Conservation (phyloP, 2,113 vertebrate genomes). For the Nansenia antarctica region DNA sequence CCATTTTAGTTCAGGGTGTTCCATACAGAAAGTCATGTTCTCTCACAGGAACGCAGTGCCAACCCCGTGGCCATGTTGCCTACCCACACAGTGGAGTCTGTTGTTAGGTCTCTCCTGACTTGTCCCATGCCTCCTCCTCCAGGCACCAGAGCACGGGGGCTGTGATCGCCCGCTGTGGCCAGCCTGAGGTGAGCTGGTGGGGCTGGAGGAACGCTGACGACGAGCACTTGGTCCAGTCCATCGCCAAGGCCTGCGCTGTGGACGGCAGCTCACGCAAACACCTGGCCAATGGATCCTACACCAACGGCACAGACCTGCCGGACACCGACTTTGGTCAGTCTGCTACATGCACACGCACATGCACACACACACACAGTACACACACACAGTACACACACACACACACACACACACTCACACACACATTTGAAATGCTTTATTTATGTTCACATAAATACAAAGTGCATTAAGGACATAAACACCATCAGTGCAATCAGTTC, state of each 20-base stretch:
- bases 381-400: conserved; percentile 4
- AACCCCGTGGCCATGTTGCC: too few relatives aligned
- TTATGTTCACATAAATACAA: neutral
- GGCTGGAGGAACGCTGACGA: conserved; percentile 97
- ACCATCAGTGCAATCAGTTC: too few relatives aligned
- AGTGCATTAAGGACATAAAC: too few relatives aligned
- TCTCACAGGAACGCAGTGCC: too few relatives aligned
- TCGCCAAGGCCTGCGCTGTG: conserved; percentile 92
- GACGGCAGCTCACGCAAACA: conserved; percentile 78
- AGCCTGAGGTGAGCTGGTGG: conserved; percentile 99
- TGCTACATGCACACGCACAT: neutral
- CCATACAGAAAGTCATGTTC: too few relatives aligned
- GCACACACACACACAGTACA: neutral
- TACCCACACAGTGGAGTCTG: neutral
- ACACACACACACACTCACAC: neutral
- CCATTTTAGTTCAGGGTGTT: neutral
- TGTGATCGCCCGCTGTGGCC: conserved; percentile 94
- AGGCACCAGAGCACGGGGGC: conserved; percentile 95
- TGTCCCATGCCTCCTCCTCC: neutral
- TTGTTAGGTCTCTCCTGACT: neutral
- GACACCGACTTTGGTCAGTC: conserved; percentile 91
- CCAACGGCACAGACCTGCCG: conserved; percentile 84
- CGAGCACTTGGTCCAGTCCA: conserved; percentile 93
- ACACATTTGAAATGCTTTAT: too few relatives aligned
- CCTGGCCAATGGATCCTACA: conserved; percentile 76